Percentiles rank a stretch among this genome's conserved stretches.
These are phyloP conservation scores for Ellobium chinense DNA, from an alignment of 2,888 invertebrate species.

Conservation along the genomic window DNA sequence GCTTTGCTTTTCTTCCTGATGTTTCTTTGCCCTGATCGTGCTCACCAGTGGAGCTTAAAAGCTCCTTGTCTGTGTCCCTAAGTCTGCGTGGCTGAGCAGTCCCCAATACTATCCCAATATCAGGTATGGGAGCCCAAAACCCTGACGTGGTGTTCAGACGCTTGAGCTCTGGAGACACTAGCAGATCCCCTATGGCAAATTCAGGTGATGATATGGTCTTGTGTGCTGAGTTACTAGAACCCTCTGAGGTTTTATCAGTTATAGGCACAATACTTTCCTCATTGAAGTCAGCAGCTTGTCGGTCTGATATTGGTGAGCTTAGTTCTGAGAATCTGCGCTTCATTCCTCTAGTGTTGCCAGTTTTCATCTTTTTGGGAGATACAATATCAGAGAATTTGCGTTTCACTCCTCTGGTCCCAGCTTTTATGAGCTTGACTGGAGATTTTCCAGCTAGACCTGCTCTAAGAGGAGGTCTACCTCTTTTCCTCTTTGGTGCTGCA, in stretches of 20 bases:
- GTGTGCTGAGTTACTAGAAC: background rate
- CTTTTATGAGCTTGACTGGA: too few species aligned
- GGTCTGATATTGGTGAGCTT: background rate
- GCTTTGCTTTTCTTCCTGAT: background rate
- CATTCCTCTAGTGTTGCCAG: background rate
- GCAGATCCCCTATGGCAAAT: slow-evolving; percentile 29
- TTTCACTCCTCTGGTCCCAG: too few species aligned
- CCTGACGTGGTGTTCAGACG: slow-evolving; percentile 41
- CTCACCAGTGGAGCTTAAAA: too few species aligned
- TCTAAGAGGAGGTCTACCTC: too few species aligned
- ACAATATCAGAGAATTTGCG: background rate
- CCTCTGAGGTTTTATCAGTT: background rate
- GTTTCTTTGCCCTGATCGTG: too few species aligned
- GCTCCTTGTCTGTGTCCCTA: background rate
- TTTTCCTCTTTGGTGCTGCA: too few species aligned
- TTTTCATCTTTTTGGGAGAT: background rate
- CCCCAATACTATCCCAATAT: slow-evolving; percentile 5
- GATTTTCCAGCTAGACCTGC: too few species aligned
- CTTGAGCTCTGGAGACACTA: slow-evolving; percentile 31
- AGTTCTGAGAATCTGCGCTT: background rate
- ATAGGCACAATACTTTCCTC: background rate
- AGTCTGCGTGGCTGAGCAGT: background rate
- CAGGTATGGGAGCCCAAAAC: slow-evolving; percentile 40
- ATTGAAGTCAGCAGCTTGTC: background rate
- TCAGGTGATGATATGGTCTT: background rate